phyloP scores from a whole-genome alignment of 1,140 invertebrate species.

The Megalonaias nervosa region DNA sequence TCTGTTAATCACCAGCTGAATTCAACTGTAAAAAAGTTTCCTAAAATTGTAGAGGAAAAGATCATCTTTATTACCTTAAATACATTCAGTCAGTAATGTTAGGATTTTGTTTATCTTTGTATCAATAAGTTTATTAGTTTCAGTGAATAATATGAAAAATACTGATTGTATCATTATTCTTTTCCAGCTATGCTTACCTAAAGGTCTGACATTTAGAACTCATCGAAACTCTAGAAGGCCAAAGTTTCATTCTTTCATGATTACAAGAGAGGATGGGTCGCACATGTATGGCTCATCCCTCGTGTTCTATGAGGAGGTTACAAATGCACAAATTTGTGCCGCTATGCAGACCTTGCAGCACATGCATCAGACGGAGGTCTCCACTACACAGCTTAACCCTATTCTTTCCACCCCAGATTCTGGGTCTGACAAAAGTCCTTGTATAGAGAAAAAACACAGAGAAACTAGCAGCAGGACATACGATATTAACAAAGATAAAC shows the following conservation, averaged over 20 bases:
- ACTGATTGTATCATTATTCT: constrained; percentile 5
- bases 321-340: constrained; percentile 90
- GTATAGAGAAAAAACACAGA: constrained; percentile 37
- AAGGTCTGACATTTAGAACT: constrained; percentile 93
- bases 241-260: constrained; percentile 96
- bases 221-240: constrained; percentile 93
- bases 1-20: no score
- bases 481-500: constrained; percentile 92
- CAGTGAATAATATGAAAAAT: not conserved
- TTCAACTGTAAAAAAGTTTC: no score
- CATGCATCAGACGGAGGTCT: constrained; percentile 93
- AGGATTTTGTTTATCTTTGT: not conserved
- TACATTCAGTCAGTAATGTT: not conserved
- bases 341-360: constrained; percentile 96
- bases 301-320: constrained; percentile 96
- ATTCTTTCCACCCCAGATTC: constrained; percentile 33
- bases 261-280: constrained; percentile 96
- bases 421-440: constrained; percentile 48
- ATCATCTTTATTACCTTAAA: not conserved
- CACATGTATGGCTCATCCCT: constrained; percentile 94
- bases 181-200: constrained; percentile 90
- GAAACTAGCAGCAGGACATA: constrained; percentile 74
- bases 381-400: constrained; percentile 21
- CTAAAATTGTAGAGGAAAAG: no score
- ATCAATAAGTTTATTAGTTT: not conserved